phyloP scores from a whole-genome alignment of 2,797 vertebrate genomes.

The Trachops cirrhosus region DNA sequence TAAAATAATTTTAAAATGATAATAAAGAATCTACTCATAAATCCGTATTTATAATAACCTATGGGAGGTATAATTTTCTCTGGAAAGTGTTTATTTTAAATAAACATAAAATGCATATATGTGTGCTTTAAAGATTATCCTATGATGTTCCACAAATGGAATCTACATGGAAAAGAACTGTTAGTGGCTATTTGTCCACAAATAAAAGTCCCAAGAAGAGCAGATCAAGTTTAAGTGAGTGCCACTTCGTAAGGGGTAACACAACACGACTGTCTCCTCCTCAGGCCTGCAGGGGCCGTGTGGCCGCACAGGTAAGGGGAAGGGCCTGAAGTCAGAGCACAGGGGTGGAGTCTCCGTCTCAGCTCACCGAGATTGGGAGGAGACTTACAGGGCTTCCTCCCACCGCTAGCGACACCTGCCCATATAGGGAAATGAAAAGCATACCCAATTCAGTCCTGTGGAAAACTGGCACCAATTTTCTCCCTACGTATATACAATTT shows the following conservation, averaged over 20 bases:
- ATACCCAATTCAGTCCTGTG: background rate
- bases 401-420: background rate
- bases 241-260: background rate
- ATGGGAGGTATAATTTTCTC: background rate
- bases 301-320: background rate
- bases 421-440: background rate
- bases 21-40: background rate
- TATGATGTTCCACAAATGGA: background rate
- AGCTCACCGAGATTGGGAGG: background rate
- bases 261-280: background rate
- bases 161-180: background rate
- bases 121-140: background rate
- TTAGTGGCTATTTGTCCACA: background rate
- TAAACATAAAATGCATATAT: conserved; percentile 38
- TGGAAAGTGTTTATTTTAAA: conserved; percentile 47
- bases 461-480: conserved; percentile 12
- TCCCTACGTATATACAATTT: background rate
- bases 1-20: background rate
- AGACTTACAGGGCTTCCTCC: background rate
- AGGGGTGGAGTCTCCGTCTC: background rate
- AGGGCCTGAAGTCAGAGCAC: background rate
- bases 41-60: background rate
- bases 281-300: background rate
- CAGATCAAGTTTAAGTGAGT: background rate
- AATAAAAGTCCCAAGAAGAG: conserved; percentile 37